Evolutionary conservation across 2,113 vertebrate genomes (phyloP).

Genomic region (Vulpes vulpes): DNA sequence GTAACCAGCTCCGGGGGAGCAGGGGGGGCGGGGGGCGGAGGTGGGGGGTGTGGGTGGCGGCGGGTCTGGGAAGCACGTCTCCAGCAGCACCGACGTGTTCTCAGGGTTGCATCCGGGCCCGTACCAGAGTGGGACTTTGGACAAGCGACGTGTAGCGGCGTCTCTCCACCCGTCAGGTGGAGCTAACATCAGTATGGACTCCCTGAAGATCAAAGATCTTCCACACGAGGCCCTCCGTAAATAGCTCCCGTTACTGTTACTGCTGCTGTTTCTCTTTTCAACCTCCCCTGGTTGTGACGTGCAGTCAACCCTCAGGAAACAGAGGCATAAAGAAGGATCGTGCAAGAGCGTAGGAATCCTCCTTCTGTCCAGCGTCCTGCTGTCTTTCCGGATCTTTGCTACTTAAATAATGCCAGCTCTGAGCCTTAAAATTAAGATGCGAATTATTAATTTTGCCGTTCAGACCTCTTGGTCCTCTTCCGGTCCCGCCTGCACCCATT

Average conservation of each 20-base stretch:
- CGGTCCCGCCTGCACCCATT: fast-evolving
- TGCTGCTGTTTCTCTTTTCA: fast-evolving
- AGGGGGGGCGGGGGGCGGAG: no score
- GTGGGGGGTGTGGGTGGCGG: no score
- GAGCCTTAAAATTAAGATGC: neutral
- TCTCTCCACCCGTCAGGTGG: fast-evolving
- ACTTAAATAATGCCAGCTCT: neutral
- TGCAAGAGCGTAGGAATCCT: fast-evolving
- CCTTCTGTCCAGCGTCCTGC: fast-evolving
- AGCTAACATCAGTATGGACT: fast-evolving
- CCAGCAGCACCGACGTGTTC: fast-evolving
- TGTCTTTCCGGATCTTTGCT: neutral
- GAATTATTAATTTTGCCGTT: fast-evolving
- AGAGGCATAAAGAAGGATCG: neutral
- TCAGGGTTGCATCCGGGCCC: neutral
- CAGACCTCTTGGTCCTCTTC: neutral
- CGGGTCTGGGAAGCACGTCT: neutral
- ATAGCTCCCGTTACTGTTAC: fast-evolving
- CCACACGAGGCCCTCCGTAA: fast-evolving
- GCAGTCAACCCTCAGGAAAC: fast-evolving
- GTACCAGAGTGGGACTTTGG: fast-evolving
- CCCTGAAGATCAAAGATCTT: fast-evolving
- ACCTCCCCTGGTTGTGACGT: fast-evolving
- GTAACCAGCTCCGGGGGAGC: no score
- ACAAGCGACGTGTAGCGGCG: fast-evolving